A percentile compares a stretch with the other conserved stretches of the same genome.
These are phyloP conservation scores for Misgurnus mizolepis DNA, from an alignment of 2,113 vertebrate genomes.

Conservation along the genomic window DNA sequence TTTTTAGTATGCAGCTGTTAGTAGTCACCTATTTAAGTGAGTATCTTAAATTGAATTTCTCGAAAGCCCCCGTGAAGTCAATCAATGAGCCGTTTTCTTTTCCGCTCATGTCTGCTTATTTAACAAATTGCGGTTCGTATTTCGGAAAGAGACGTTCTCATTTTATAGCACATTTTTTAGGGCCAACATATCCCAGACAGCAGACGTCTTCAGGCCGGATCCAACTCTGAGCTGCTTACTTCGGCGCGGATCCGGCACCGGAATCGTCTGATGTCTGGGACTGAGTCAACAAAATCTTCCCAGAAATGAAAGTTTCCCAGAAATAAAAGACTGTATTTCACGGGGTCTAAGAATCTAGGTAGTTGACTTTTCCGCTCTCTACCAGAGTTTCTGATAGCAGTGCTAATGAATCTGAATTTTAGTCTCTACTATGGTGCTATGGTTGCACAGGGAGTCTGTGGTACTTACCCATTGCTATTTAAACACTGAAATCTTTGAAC, in stretches of 20 bases:
- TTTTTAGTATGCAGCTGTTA: conserved; percentile 1
- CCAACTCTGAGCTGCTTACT: too few species aligned
- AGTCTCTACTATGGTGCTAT: conserved; percentile 37
- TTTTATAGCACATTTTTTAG: too few species aligned
- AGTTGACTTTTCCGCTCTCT: not conserved
- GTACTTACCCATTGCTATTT: not conserved
- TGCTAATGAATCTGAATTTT: conserved; percentile 2
- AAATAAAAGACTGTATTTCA: conserved; percentile 3
- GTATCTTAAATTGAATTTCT: not conserved
- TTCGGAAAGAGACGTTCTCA: too few species aligned
- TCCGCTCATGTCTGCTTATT: not conserved
- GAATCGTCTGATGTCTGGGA: too few species aligned
- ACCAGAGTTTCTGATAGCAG: conserved; percentile 4
- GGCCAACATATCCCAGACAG: too few species aligned
- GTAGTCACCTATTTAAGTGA: conserved; percentile 17
- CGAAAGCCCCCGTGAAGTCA: conserved; percentile 11
- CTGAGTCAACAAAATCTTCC: too few species aligned
- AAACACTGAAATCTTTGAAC: conserved; percentile 23
- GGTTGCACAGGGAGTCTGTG: not conserved
- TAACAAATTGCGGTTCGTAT: too few species aligned
- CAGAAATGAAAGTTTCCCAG: too few species aligned
- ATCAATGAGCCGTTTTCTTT: not conserved
- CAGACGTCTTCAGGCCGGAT: too few species aligned
- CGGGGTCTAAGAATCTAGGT: not conserved
- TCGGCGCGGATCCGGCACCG: too few species aligned